Percentiles rank a stretch among this genome's conserved stretches.
Conservation (phyloP, 2,888 invertebrate genomes). For the Belgica antarctica region DNA sequence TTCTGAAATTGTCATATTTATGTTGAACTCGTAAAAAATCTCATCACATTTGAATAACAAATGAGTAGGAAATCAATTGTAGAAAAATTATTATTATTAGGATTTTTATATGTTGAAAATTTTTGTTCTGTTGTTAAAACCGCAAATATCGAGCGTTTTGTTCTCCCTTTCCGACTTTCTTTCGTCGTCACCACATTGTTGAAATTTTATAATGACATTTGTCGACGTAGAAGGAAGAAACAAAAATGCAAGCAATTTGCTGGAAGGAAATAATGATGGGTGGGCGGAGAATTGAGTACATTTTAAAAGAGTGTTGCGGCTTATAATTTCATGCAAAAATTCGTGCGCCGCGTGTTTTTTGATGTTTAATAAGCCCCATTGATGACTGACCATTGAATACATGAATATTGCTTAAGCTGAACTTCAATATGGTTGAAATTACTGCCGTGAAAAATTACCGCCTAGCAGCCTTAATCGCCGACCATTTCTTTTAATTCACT, state of each 20-base stretch:
- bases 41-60: constrained; percentile 43
- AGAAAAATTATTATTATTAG: constrained; percentile 43
- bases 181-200: not conserved
- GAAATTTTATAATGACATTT: constrained; percentile 9
- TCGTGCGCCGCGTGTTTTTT: constrained; percentile 28
- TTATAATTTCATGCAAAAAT: constrained; percentile 13
- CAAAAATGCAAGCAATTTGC: constrained; percentile 17
- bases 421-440: constrained; percentile 39
- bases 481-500: constrained; percentile 35
- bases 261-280: constrained; percentile 9
- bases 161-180: not conserved
- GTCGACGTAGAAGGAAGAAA: not conserved
- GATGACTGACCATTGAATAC: constrained; percentile 37
- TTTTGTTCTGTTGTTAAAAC: constrained; percentile 18
- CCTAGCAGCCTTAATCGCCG: constrained; percentile 24
- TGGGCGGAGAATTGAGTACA: constrained; percentile 7
- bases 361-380: constrained; percentile 29
- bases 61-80: constrained; percentile 42
- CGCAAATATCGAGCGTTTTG: not conserved
- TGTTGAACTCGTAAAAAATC: constrained; percentile 36
- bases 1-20: constrained; percentile 37
- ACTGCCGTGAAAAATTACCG: constrained; percentile 15
- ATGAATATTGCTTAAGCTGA: constrained; percentile 34
- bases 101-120: constrained; percentile 36
- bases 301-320: too few relatives aligned